Conservation (phyloP, 2,797 vertebrate species). For the Agapornis canus region DNA sequence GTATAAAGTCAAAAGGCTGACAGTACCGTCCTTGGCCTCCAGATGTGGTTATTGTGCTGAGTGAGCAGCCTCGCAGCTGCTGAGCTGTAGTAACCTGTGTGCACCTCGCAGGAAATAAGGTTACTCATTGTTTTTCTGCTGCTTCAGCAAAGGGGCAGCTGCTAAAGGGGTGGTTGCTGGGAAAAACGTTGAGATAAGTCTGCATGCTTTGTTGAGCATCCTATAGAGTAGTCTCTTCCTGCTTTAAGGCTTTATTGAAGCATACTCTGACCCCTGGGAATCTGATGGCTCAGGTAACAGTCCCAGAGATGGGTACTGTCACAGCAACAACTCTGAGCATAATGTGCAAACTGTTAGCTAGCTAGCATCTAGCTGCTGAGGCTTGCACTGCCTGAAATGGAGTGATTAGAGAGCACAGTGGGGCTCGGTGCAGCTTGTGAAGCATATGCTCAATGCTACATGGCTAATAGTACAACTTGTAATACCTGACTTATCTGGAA, state of each 20-base stretch:
- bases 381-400: neutral
- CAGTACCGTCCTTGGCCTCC: neutral
- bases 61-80: fast-evolving
- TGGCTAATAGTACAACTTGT: neutral
- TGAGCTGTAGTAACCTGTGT: fast-evolving
- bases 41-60: neutral
- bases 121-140: neutral
- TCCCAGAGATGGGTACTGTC: neutral
- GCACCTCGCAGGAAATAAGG: neutral
- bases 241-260: neutral
- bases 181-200: neutral
- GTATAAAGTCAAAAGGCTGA: neutral
- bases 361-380: neutral
- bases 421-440: fast-evolving
- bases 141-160: neutral
- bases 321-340: neutral
- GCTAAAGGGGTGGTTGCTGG: neutral
- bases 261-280: neutral
- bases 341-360: neutral
- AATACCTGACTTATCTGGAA: neutral
- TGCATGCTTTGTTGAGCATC: neutral
- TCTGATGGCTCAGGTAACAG: neutral
- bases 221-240: neutral
- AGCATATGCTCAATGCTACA: neutral
- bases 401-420: neutral